Base-by-base conservation (phyloP, 2,113 vertebrate species). In the Mesitornis unicolor region DNA sequence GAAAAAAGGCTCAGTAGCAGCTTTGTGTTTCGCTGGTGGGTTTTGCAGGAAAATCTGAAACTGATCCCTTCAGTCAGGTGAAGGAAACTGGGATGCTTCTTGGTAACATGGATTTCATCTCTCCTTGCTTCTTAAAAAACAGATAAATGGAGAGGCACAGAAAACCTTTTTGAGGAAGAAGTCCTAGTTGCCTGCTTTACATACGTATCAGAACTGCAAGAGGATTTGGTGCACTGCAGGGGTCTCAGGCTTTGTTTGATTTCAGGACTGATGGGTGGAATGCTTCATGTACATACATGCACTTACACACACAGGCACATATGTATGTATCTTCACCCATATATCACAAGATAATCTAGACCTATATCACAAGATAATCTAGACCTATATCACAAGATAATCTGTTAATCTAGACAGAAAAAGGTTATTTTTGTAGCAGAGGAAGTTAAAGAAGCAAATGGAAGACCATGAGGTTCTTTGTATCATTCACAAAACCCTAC, bases 41-140 rank as follows among this genome's bases (percentile, higher is more conserved):
- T 75, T 95, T 95, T 90, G 47, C 57, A 31, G 29, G 25, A 75
- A 78, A 82, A 93, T 92, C 59, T 33, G 81, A 87, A 87, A 80
- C 60, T 0, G 19, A 73, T 45, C n/a, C 16, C 67, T 80, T 68
- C 54, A 25, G 8, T 56, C n/a, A 48, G 69, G 36, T 85, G 75
- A 28, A 43, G 64, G 48, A 92, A 76, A 43, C 28, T 13, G 50
- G 29, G 42, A 19, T 79, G 43, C 26, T n/a, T 76, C 53, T 63
- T 4, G 0, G 38, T n/a, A 29, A 70, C 15, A 8, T 1, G 5
- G 57, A 53, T 81, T 76, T 79, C 10, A 75, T 70, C 45, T 83
- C 75, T 68, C 57, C 56, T 63, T 35, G 43, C n/a, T 94, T 80
- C 61, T 88, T 63, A 65, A 50, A 84, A 78, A 48, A 0, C 53